These are phyloP conservation scores for Helicoverpa zea DNA, from an alignment of 1,140 invertebrate species.

Conservation along the genomic window DNA sequence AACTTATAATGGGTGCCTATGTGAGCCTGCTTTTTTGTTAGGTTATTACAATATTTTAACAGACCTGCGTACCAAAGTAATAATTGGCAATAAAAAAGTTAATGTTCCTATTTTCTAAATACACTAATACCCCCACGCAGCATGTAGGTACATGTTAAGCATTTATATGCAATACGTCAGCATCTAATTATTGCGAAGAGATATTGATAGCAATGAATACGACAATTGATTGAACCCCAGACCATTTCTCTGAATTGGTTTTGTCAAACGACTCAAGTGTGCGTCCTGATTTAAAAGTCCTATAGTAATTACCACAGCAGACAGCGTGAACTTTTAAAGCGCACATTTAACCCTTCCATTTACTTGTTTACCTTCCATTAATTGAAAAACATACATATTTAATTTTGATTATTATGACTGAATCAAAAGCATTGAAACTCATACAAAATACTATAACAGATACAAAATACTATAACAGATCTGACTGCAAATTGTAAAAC, in stretches of 20 bases:
- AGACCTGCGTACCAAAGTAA: no score
- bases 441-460: not conserved
- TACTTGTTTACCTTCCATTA: not conserved
- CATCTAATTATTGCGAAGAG: not conserved
- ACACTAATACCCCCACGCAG: not conserved
- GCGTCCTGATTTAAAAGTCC: slow-evolving; percentile 14
- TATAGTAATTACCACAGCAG: slow-evolving; percentile 33
- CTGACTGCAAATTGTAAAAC: not conserved
- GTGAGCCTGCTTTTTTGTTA: no score
- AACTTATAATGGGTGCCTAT: no score
- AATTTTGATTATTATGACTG: not conserved
- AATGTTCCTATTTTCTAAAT: no score
- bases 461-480: not conserved
- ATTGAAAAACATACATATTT: not conserved
- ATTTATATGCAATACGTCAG: slow-evolving; percentile 2
- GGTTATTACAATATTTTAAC: no score
- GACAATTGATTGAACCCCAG: slow-evolving; percentile 34
- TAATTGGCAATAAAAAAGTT: no score
- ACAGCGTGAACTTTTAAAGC: not conserved
- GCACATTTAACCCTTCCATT: not conserved
- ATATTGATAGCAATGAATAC: slow-evolving; percentile 31
- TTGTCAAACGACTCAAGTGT: slow-evolving; percentile 34
- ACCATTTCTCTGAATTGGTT: slow-evolving; percentile 38
- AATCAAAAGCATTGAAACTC: not conserved
- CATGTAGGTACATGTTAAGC: not conserved